These are phyloP conservation scores for Sebastes hubbsi DNA, from an alignment of 2,797 vertebrate species.

Conservation along the genomic window DNA sequence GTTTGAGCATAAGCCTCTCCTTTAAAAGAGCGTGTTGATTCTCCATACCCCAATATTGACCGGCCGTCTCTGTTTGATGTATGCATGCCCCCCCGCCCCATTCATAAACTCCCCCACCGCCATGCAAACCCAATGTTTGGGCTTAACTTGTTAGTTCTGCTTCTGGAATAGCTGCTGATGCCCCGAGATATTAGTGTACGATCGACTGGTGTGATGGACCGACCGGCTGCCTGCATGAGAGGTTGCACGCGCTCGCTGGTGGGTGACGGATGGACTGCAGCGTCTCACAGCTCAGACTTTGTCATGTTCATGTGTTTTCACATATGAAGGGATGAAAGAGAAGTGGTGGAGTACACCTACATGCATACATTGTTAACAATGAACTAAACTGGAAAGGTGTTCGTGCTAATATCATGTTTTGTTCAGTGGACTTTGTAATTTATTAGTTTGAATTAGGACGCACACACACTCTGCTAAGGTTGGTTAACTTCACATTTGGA, in stretches of 20 bases:
- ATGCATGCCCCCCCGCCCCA: constrained; percentile 84
- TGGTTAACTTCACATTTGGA: constrained; percentile 30
- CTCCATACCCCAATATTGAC: constrained; percentile 95
- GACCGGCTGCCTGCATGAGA: constrained; percentile 70
- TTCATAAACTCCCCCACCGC: constrained; percentile 55
- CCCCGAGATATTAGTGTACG: constrained; percentile 90
- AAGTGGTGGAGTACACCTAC: not conserved
- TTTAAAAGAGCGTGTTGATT: constrained; percentile 91
- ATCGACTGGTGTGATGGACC: constrained; percentile 91
- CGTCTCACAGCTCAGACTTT: constrained; percentile 11
- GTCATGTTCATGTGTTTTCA: constrained; percentile 15
- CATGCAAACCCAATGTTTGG: constrained; percentile 92
- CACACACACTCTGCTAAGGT: constrained; percentile 8
- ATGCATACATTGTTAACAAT: not conserved
- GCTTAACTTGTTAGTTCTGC: constrained; percentile 98
- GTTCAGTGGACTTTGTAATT: not conserved
- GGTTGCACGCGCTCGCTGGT: constrained; percentile 88
- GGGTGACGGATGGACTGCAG: constrained; percentile 47
- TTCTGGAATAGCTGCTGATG: constrained; percentile 92
- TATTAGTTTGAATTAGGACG: constrained; percentile 9
- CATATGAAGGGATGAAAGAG: not conserved
- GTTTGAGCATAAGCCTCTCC: constrained; percentile 88
- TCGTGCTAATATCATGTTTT: not conserved
- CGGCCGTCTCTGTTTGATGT: constrained; percentile 94
- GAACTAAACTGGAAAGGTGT: not conserved